Evolutionary conservation across 2,797 vertebrate genomes (phyloP).

Genomic region (Chrosomus eos): DNA sequence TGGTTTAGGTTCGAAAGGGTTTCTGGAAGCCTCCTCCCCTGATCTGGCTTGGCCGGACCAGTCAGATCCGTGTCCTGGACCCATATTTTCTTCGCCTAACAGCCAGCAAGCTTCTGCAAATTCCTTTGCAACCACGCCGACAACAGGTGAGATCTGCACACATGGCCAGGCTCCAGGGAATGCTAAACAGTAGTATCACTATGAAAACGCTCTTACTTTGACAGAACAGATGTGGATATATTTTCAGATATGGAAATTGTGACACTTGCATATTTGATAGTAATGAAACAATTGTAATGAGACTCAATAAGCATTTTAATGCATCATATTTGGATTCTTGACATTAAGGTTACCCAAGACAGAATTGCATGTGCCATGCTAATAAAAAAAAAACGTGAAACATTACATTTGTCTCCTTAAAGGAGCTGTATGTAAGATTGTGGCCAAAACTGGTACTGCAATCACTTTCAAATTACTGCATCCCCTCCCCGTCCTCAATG

Average conservation of each 20-base stretch:
- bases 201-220: not conserved
- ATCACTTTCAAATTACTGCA: too few species aligned
- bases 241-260: not conserved
- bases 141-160: conserved; percentile 78
- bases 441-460: too few species aligned
- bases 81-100: conserved; percentile 90
- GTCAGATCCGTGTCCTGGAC: conserved; percentile 87
- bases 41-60: conserved; percentile 85
- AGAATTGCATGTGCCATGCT: not conserved
- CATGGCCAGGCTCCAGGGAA: not conserved
- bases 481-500: too few species aligned
- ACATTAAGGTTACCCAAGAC: not conserved
- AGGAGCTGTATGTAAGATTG: too few species aligned
- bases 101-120: conserved; percentile 84
- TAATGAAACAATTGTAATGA: not conserved
- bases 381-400: too few species aligned
- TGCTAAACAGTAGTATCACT: not conserved
- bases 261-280: not conserved
- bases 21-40: conserved; percentile 93
- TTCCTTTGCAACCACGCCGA: conserved; percentile 76
- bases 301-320: not conserved
- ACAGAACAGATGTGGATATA: not conserved
- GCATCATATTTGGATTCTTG: not conserved
- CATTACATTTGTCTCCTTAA: too few species aligned
- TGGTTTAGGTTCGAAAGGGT: conserved; percentile 82